phyloP scores from a whole-genome alignment of 1,140 invertebrate species.

The Drosophila leontia region DNA sequence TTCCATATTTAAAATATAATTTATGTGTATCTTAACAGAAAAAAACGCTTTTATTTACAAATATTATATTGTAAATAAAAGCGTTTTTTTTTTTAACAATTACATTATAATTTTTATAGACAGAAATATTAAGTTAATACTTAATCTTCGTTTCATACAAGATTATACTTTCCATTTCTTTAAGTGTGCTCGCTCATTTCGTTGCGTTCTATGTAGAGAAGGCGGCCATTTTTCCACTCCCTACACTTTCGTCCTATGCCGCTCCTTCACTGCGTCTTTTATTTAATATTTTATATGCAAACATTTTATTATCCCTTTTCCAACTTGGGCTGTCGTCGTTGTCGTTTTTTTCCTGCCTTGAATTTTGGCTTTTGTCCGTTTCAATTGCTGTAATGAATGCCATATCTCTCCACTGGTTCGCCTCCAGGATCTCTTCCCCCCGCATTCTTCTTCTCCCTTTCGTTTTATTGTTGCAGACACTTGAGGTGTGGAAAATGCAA shows the following conservation, averaged over 20 bases:
- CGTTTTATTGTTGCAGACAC: conserved; percentile 57
- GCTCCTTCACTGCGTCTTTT: conserved; percentile 51
- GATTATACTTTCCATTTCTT: conserved; percentile 5
- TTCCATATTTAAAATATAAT: no score
- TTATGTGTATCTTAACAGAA: no score
- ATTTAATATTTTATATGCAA: conserved; percentile 73
- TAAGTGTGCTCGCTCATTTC: conserved; percentile 76
- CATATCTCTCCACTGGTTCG: conserved; percentile 22
- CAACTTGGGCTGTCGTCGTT: conserved; percentile 35
- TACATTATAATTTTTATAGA: neutral
- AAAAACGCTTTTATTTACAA: no score
- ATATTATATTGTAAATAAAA: no score
- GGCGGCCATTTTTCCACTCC: conserved; percentile 10
- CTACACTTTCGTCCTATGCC: conserved; percentile 13
- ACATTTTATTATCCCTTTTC: conserved; percentile 72
- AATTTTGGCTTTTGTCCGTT: conserved; percentile 68
- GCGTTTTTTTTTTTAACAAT: no score
- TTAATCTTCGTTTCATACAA: neutral
- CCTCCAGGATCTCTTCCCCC: conserved; percentile 13
- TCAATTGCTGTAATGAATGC: conserved; percentile 71
- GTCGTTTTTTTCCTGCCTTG: conserved; percentile 40
- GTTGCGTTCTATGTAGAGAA: conserved; percentile 55
- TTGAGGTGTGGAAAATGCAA: conserved; percentile 65
- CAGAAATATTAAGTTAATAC: neutral
- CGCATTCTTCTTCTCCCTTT: neutral